These are phyloP conservation scores for Anas platyrhynchos DNA, from an alignment of 2,113 vertebrate species.

Conservation along the genomic window DNA sequence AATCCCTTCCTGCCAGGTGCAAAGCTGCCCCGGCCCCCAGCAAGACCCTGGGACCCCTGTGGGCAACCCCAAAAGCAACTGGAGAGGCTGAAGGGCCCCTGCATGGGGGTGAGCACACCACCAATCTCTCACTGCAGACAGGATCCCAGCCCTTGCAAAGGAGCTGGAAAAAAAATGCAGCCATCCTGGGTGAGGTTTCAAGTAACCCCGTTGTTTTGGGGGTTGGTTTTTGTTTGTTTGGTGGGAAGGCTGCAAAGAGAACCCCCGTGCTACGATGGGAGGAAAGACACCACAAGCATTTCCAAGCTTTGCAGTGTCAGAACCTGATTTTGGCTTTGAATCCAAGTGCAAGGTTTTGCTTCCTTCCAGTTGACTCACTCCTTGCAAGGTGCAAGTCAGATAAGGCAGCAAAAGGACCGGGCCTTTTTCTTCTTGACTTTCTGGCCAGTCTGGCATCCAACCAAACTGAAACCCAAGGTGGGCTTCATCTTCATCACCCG, in stretches of 20 bases:
- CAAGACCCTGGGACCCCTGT: background rate
- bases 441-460: background rate
- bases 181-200: background rate
- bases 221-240: too few species aligned
- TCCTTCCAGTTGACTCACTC: background rate
- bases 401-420: background rate
- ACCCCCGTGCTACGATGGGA: accelerated
- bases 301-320: background rate
- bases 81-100: background rate
- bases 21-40: background rate
- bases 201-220: background rate
- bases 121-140: accelerated
- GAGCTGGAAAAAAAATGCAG: background rate
- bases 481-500: background rate
- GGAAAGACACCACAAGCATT: accelerated
- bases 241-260: background rate
- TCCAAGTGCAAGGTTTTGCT: background rate
- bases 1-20: background rate
- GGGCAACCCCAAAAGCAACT: background rate
- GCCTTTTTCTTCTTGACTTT: background rate
- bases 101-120: background rate
- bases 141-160: background rate
- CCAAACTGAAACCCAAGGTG: background rate
- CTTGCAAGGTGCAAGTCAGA: background rate
- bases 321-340: background rate